A percentile compares a stretch with the other conserved stretches of the same genome.
Evolutionary conservation across 2,113 vertebrate genomes (phyloP).

Genomic region (Cygnus atratus): DNA sequence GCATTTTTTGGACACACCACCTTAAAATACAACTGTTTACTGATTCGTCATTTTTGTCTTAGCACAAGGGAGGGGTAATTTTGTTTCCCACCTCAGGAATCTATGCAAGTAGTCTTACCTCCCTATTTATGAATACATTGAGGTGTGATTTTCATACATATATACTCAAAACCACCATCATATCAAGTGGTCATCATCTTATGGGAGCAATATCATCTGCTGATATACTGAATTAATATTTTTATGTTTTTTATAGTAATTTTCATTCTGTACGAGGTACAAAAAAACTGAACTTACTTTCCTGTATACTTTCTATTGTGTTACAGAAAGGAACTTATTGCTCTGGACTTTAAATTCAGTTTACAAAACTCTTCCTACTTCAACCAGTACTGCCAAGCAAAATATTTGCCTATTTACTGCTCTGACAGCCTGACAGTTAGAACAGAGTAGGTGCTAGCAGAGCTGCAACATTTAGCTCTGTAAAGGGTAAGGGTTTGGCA

Average conservation of each 20-base stretch:
- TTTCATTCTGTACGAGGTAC: background rate
- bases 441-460: background rate
- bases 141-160: background rate
- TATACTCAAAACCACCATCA: background rate
- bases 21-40: background rate
- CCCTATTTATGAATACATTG: background rate
- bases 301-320: background rate
- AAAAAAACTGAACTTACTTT: background rate
- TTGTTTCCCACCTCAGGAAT: background rate
- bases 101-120: background rate
- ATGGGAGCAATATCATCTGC: background rate
- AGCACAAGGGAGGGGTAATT: background rate
- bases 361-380: constrained; percentile 7
- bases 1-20: background rate
- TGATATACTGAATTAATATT: background rate
- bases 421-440: background rate
- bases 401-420: constrained; percentile 21
- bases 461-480: background rate
- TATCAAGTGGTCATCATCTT: background rate
- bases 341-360: background rate
- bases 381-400: background rate
- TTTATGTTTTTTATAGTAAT: background rate
- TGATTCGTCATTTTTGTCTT: background rate
- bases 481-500: background rate
- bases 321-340: background rate